phyloP scores from a whole-genome alignment of 2,113 vertebrate genomes.

The Ceuthmochares aereus region DNA sequence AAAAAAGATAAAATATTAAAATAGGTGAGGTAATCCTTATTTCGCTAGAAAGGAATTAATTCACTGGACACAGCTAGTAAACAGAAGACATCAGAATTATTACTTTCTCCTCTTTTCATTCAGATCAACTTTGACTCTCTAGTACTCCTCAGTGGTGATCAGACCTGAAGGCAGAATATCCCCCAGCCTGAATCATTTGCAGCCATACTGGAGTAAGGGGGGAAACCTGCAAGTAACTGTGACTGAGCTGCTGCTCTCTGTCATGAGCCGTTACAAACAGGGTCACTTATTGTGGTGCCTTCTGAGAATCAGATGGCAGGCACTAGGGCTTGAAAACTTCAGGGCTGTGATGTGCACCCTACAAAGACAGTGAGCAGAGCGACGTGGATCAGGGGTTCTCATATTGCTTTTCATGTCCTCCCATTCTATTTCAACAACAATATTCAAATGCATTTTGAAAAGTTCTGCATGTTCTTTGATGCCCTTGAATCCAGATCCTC shows the following conservation, averaged over 20 bases:
- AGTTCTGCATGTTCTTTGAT: neutral
- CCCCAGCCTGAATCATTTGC: neutral
- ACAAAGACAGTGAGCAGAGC: neutral
- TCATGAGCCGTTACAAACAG: neutral
- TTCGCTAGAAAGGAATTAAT: neutral
- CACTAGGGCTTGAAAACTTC: neutral
- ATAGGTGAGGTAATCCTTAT: neutral
- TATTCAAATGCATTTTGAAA: conserved; percentile 8
- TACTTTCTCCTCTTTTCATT: neutral
- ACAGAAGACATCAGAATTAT: neutral
- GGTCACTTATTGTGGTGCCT: neutral
- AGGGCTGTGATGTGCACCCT: neutral
- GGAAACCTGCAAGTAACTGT: neutral
- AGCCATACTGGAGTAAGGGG: rapidly evolving
- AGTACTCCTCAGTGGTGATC: neutral
- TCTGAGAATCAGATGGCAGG: neutral
- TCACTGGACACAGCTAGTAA: neutral
- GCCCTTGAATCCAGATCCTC: neutral
- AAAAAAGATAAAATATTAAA: neutral
- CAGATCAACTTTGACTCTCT: neutral
- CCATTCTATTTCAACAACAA: neutral
- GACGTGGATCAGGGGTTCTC: neutral
- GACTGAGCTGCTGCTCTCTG: neutral
- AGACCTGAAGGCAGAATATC: neutral
- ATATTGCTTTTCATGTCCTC: neutral